Evolutionary conservation across 2,797 vertebrate species (phyloP), one percentile per base, ranked within the genome.

Genomic region (Acridotheres tristis): DNA sequence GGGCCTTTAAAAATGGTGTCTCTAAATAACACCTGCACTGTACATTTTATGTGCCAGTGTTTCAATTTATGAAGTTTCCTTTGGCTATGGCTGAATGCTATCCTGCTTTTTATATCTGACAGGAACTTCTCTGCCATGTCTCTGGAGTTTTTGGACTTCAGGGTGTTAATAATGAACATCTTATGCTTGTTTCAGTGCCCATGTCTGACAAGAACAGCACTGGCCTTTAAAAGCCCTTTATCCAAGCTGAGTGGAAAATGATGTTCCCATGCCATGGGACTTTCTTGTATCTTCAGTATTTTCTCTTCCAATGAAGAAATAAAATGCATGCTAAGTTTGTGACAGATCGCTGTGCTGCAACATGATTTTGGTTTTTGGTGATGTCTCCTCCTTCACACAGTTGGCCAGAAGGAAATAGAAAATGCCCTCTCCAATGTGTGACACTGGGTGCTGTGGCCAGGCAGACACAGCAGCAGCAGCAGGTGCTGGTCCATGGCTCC

Each of bases 11-110:
- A 94, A 93, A 75, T 67, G n/a, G 50, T 63, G 68, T 82, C 80
- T 91, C 85, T 89, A 92, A 96, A 91, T 87, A 96, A 87, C 91
- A 95, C 80, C 95, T 96, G 91, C 84, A 79, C 58, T 34, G 16
- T 85, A 63, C 29, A 34, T 85, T 96, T 97, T 89, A 91, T 85
- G 93, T 67, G 63, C 73, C 82, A 89, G 73, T 54, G 66, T 81
- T 96, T 76, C 82, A 45, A 29, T 92, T 96, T 90, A 91, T 94
- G 91, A 43, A 84, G 76, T 94, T 95, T 95, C 91, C 75, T 93
- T 96, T 95, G 83, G 86, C 90, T 85, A 63, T 25, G 61, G 42
- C 71, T 94, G 47, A 75, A 58, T n/a, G 80, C 86, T 90, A 30
- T 78, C 53, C 72, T 84, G 67, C 19, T 58, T 94, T 94, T 87